Base-by-base conservation (phyloP, 2,888 invertebrate species). In the Andrena praecox region DNA sequence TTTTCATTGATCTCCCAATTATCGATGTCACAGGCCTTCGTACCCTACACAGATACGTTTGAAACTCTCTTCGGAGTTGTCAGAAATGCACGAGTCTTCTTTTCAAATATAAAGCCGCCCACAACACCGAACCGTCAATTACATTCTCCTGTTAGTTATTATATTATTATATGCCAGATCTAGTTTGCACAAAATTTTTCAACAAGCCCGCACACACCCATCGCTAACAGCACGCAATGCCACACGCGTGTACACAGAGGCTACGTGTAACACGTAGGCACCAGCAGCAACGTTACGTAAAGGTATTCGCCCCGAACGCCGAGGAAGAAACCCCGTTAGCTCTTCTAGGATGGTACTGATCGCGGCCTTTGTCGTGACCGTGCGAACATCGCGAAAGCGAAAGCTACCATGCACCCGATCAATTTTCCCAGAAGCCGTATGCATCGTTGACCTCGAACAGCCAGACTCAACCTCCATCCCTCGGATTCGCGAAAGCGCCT, bases 331-430 rank as follows among this genome's bases (percentile, higher is more conserved):
- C 72, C 48, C 42, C 54, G 80, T 16, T 48, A 60, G n/a, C 33
- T 67, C 50, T 66, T 54, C 79, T 60, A 27, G 67, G 56, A 72
- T 50, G 48, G 48, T 12, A 27, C 50, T 8, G n/a, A 20, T 48
- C 52, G 48, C 54, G 67, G 68, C 67, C 68, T 73, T 27, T 60
- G 68, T 48, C 78, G 80, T 24, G 75, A 24, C 31, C 77, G 42
- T 64, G 62, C 52, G 56, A 73, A 64, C 42, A 5, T 54, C 50
- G 70, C n/a, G 54, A 75, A 74, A 75, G 82, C 67, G 82, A 83
- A 67, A 84, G 73, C 12, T 42, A 48, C 59, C 20, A 8, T 60
- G 56, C 35, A 59, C 60, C 12, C 24, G 50, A 68, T 67, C 68
- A 50, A 50, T 29, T 20, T 20, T 27, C 50, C 33, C 54, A 35